Evolutionary conservation across 2,797 vertebrate species (phyloP), one percentile per base, ranked within the genome.

Genomic region (Sitta carolinensis): DNA sequence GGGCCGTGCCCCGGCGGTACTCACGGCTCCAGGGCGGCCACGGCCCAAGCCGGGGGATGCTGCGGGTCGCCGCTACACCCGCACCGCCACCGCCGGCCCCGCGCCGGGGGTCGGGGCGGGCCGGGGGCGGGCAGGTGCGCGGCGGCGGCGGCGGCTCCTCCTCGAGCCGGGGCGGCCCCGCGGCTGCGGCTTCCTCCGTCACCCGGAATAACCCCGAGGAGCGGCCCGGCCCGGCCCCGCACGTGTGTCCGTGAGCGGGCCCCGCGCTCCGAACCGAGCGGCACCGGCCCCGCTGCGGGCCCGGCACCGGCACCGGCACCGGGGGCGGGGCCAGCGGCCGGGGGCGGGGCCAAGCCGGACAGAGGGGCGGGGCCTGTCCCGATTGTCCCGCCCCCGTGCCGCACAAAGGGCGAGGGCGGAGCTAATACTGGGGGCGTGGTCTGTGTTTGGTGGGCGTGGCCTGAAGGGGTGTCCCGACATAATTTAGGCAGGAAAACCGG

Each of bases 1-100:
- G 67, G 79, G 87, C 87, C 70, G 66, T 69, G 66, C 62, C 88
- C 76, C 77, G 48, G 67, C 15, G 74, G 48, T 93, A 93, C 95
- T 95, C 91, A 93, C 95, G 72, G 85, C 74, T 91, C 87, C 51
- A 52, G 62, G 19, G 75, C 80, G 26, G 51, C 68, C 68, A 69
- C 42, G 50, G 52, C 70, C 52, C 75, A 9, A 25, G 59, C 74
- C 36, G 74, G 47, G 42, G 32, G 93, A 84, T 86, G 94, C 81
- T 73, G 64, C 77, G 68, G 73, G 76, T 36, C 23, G 2, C 82
- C 78, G 54, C 42, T 64, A 5, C 9, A 1, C 50, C 75, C 50
- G 81, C 73, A 21, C 66, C 68, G 70, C 58, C 15, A 13, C 67
- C 66, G 63, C 40, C 40, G 40, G 40, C 40, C 40, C 40, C 40